These are phyloP conservation scores for Odontocerum albicorne DNA, from an alignment of 2,888 invertebrate species.

Conservation along the genomic window DNA sequence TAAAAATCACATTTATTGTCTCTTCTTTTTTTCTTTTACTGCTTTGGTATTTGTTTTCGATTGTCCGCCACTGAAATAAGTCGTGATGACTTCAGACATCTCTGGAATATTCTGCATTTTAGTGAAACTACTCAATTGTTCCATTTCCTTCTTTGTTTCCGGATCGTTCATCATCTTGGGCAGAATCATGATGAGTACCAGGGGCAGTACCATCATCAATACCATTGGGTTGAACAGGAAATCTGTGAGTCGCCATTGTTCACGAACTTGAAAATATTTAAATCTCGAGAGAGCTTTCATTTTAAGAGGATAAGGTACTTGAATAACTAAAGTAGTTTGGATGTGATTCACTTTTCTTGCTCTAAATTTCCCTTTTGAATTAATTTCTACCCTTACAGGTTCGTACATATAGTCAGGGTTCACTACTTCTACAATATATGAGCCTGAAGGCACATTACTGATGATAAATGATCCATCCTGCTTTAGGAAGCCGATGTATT, in stretches of 20 bases:
- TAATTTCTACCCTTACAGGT: slow-evolving; percentile 94
- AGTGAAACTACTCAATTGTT: slow-evolving; percentile 81
- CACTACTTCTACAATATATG: slow-evolving; percentile 90
- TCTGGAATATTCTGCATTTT: slow-evolving; percentile 90
- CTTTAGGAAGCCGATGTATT: slow-evolving; percentile 83
- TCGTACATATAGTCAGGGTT: slow-evolving; percentile 93
- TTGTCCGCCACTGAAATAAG: slow-evolving; percentile 76
- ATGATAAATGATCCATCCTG: slow-evolving; percentile 91
- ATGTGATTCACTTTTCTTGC: slow-evolving; percentile 93
- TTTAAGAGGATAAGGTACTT: slow-evolving; percentile 90
- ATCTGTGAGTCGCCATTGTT: slow-evolving; percentile 97
- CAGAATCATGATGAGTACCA: slow-evolving; percentile 86
- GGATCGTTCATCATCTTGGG: slow-evolving; percentile 98
- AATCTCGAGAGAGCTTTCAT: slow-evolving; percentile 81
- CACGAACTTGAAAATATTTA: slow-evolving; percentile 89
- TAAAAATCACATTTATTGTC: slow-evolving; percentile 43
- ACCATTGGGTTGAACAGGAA: slow-evolving; percentile 97
- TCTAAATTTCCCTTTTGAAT: slow-evolving; percentile 94
- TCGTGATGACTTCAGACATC: slow-evolving; percentile 92
- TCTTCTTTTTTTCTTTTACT: slow-evolving; percentile 52
- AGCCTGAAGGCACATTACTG: slow-evolving; percentile 86
- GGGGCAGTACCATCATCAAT: slow-evolving; percentile 94
- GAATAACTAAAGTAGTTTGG: slow-evolving; percentile 87
- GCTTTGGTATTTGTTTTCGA: slow-evolving; percentile 48
- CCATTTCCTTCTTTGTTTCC: slow-evolving; percentile 94